Evolutionary conservation across 30 jellyfish, hydroid and myxozoan species (phyloP).

Genomic region (Aurelia aurita): DNA sequence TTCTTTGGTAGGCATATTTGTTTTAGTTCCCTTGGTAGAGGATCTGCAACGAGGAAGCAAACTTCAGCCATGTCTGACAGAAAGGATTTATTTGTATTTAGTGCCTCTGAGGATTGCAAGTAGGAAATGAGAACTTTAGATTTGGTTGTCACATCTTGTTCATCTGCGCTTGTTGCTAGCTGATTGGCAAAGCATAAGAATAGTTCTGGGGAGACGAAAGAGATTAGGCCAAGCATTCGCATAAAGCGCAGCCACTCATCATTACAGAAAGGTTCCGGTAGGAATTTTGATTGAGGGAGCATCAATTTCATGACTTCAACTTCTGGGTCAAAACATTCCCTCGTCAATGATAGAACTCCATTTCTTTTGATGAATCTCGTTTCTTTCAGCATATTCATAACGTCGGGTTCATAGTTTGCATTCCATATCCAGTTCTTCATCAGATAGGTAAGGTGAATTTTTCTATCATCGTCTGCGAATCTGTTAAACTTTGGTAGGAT

Average conservation of each 20-base stretch:
- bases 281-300: constrained; percentile 46
- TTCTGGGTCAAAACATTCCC: constrained; percentile 65
- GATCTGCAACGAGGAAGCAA: constrained; percentile 36
- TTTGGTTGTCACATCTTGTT: not conserved
- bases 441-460: constrained; percentile 39
- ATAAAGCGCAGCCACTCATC: constrained; percentile 58
- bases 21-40: not conserved
- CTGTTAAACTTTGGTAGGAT: constrained; percentile 21
- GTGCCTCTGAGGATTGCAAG: not conserved
- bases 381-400: not conserved
- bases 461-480: constrained; percentile 16
- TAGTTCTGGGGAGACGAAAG: constrained; percentile 14
- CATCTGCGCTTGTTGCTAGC: constrained; percentile 4
- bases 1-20: not conserved
- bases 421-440: not conserved
- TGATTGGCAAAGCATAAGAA: constrained; percentile 61
- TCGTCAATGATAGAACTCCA: constrained; percentile 19
- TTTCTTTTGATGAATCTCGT: constrained; percentile 37
- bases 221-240: constrained; percentile 45
- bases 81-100: not conserved
- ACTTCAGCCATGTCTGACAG: not conserved
- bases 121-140: constrained; percentile 36
- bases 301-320: constrained; percentile 28
- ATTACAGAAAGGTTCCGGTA: constrained; percentile 31
- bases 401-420: not conserved